A percentile compares a stretch with the other conserved stretches of the same genome.
These are phyloP conservation scores for Girardinus metallicus DNA, from an alignment of 2,797 vertebrate species.

Conservation along the genomic window DNA sequence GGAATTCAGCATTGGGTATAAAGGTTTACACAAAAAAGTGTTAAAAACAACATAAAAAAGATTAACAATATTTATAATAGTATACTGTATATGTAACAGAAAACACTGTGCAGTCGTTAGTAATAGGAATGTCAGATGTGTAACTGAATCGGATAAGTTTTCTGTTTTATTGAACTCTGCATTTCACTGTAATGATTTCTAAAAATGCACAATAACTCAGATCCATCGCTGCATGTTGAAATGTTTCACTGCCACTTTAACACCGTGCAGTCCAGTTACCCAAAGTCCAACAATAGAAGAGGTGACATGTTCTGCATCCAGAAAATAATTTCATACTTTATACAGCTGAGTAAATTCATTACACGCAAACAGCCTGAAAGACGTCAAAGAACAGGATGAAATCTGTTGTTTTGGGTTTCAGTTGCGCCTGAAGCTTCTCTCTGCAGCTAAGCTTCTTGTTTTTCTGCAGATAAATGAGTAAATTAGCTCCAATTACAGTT, in stretches of 20 bases:
- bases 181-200: too few species aligned
- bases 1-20: too few species aligned
- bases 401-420: not conserved
- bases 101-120: too few species aligned
- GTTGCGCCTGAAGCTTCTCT: not conserved
- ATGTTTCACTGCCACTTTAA: not conserved
- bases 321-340: not conserved
- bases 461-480: constrained; percentile 3
- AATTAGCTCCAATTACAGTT: constrained; percentile 7
- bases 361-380: not conserved
- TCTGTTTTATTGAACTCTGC: too few species aligned
- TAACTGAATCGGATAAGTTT: too few species aligned
- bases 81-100: too few species aligned
- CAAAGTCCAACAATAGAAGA: not conserved
- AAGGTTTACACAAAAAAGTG: too few species aligned
- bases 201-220: too few species aligned
- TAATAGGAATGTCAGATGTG: too few species aligned
- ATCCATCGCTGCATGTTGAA: not conserved
- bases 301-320: not conserved
- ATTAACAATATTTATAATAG: too few species aligned
- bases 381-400: not conserved
- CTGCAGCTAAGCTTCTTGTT: not conserved
- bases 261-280: not conserved
- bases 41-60: too few species aligned
- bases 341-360: not conserved